Evolutionary conservation across 2,888 invertebrate genomes (phyloP).

Genomic region (Tinea trinotella): DNA sequence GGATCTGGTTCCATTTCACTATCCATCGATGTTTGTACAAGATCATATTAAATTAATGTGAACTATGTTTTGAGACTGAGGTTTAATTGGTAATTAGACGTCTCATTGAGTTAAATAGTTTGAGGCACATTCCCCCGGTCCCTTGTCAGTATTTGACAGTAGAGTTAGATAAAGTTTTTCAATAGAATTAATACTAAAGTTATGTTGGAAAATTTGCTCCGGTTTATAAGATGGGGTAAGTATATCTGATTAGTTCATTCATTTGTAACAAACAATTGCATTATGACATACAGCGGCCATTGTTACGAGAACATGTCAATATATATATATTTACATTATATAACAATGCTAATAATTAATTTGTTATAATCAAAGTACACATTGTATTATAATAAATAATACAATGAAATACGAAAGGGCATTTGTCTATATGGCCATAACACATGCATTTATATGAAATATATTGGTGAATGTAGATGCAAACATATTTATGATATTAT

Average conservation of each 20-base stretch:
- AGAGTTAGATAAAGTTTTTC: slow-evolving; percentile 3
- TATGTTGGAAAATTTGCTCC: slow-evolving; percentile 1
- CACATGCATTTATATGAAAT: too few relatives aligned
- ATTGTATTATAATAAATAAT: too few relatives aligned
- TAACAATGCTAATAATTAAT: too few relatives aligned
- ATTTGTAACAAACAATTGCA: neutral
- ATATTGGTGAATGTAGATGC: too few relatives aligned
- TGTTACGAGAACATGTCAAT: too few relatives aligned
- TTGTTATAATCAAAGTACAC: too few relatives aligned
- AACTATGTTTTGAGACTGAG: neutral
- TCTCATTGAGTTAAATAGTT: neutral
- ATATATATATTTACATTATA: too few relatives aligned
- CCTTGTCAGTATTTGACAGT: slow-evolving; percentile 8
- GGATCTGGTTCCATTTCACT: neutral
- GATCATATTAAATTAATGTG: neutral
- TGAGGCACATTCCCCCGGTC: neutral
- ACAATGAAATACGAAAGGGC: too few relatives aligned
- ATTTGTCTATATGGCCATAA: too few relatives aligned
- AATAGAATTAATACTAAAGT: slow-evolving; percentile 10
- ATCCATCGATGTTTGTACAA: neutral
- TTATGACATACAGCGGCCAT: too few relatives aligned
- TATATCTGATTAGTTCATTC: neutral
- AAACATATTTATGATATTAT: too few relatives aligned
- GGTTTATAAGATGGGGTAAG: neutral
- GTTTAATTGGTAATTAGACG: neutral